phyloP scores from a whole-genome alignment of 1,140 invertebrate species.

The Metopolophium dirhodum region DNA sequence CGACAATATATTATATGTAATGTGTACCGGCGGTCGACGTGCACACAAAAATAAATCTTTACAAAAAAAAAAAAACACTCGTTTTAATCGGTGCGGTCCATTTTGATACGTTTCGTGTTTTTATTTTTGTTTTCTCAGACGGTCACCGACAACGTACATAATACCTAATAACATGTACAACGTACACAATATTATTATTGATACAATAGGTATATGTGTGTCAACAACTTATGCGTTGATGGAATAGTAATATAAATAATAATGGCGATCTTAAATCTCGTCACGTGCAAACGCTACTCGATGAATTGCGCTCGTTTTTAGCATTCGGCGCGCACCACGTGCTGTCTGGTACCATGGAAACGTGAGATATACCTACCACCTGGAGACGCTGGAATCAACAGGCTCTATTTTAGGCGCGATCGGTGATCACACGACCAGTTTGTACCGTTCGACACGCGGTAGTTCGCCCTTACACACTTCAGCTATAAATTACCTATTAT shows the following conservation, averaged over 20 bases:
- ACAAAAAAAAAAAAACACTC: background rate
- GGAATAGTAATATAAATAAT: background rate
- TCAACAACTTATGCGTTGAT: background rate
- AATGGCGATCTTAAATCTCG: background rate
- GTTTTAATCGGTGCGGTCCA: background rate
- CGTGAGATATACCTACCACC: background rate
- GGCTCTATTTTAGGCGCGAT: background rate
- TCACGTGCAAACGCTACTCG: background rate
- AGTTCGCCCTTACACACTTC: background rate
- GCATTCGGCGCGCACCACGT: background rate
- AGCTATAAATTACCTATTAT: background rate
- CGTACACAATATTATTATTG: background rate
- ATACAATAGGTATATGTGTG: background rate
- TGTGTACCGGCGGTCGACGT: background rate
- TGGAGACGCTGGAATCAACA: constrained; percentile 35
- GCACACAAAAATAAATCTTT: background rate
- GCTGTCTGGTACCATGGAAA: background rate
- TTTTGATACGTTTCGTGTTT: background rate
- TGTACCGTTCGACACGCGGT: background rate
- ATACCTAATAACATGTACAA: background rate
- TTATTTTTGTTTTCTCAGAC: background rate
- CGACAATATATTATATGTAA: background rate
- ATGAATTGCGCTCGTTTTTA: background rate
- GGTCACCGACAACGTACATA: background rate
- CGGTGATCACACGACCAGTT: background rate